A percentile compares a stretch with the other conserved stretches of the same genome.
Conservation (phyloP, 2,797 vertebrate genomes). For the Sebastes hopkinsi region DNA sequence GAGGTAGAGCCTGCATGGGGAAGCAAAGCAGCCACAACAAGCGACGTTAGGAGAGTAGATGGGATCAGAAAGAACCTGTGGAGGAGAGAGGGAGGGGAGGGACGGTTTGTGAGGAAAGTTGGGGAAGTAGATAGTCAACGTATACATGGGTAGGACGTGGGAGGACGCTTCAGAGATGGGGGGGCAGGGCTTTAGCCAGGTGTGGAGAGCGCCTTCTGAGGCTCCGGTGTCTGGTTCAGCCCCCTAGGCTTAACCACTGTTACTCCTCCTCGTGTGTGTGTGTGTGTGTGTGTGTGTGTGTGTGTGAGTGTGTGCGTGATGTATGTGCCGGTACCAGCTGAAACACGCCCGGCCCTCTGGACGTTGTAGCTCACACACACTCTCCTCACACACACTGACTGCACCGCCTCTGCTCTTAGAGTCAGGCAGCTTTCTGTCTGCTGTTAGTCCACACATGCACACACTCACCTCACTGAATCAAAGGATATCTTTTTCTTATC, state of each 20-base stretch:
- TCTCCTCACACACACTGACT: conserved; percentile 23
- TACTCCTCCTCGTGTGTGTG: conserved; percentile 7
- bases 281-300: conserved; percentile 22
- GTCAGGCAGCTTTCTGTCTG: conserved; percentile 42
- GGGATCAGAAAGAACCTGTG: background rate
- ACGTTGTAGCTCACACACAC: conserved; percentile 25
- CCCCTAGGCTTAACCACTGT: conserved; percentile 38
- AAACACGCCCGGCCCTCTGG: conserved; percentile 65
- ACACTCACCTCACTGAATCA: conserved; percentile 48
- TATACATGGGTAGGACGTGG: conserved; percentile 4
- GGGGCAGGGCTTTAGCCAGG: conserved; percentile 55
- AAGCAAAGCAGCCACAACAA: conserved; percentile 16
- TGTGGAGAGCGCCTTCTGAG: conserved; percentile 46
- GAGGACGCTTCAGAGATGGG: conserved; percentile 1
- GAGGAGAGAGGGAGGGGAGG: conserved; percentile 4
- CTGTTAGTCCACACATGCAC: conserved; percentile 40
- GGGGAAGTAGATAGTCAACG: background rate
- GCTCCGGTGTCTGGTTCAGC: conserved; percentile 59
- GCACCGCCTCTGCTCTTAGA: conserved; percentile 34
- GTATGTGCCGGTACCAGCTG: conserved; percentile 55
- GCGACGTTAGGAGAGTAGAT: background rate
- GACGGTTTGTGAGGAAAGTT: background rate
- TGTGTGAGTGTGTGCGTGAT: conserved; percentile 14
- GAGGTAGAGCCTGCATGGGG: background rate
- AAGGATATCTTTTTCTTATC: conserved; percentile 52